Conservation (phyloP, 1,140 invertebrate species). For the Bombus ignitus region DNA sequence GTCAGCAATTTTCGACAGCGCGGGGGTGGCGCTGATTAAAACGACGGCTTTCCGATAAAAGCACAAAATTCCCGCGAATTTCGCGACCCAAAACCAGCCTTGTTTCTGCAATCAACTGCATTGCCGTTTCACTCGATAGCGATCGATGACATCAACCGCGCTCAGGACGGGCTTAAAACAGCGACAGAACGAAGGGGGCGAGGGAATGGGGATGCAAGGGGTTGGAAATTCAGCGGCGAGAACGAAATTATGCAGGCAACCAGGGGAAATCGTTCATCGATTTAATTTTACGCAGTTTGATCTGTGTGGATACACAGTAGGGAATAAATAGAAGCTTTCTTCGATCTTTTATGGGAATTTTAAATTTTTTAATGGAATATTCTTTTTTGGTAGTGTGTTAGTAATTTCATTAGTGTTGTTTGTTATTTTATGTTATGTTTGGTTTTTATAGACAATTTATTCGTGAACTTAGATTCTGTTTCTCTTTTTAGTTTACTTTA, state of each 20-base stretch:
- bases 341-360: not conserved
- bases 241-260: slow-evolving; percentile 40
- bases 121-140: slow-evolving; percentile 52
- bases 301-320: not conserved
- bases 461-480: too few species aligned
- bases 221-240: not conserved
- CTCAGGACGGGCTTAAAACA: slow-evolving; percentile 14
- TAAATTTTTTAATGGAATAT: not conserved
- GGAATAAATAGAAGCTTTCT: not conserved
- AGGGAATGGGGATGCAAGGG: too few species aligned
- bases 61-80: slow-evolving; percentile 60
- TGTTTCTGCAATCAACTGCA: slow-evolving; percentile 67
- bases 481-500: too few species aligned
- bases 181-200: not conserved
- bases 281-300: slow-evolving; percentile 13
- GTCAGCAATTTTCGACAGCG: slow-evolving; percentile 66
- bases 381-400: not conserved
- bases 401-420: not conserved
- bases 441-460: too few species aligned
- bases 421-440: not conserved
- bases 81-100: slow-evolving; percentile 55
- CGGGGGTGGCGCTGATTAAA: slow-evolving; percentile 61
- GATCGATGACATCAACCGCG: slow-evolving; percentile 60
- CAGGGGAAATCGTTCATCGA: slow-evolving; percentile 10
- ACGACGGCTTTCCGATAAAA: slow-evolving; percentile 66